Evolutionary conservation across 2,797 vertebrate genomes (phyloP).

Genomic region (Helarctos malayanus): DNA sequence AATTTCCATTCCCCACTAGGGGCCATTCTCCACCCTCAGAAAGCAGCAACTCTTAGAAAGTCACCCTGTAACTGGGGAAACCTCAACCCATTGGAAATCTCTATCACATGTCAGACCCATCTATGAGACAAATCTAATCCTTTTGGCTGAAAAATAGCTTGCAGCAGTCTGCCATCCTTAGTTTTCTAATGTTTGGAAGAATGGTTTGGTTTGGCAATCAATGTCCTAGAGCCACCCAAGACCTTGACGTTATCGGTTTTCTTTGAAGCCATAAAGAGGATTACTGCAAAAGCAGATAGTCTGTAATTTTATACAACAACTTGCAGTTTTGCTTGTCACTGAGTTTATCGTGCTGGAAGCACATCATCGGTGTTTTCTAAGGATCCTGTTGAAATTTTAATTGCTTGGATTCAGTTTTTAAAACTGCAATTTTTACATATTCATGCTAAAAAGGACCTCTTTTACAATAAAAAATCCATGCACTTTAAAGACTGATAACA

Average conservation of each 20-base stretch:
- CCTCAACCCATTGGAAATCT: conserved; percentile 88
- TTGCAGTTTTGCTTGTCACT: conserved; percentile 50
- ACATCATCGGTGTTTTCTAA: neutral
- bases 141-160: conserved; percentile 87
- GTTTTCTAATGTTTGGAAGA: conserved; percentile 88
- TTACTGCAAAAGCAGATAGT: conserved; percentile 61
- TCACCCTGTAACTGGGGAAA: conserved; percentile 84
- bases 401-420: neutral
- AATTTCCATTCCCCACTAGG: conserved; percentile 78
- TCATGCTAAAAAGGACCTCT: conserved; percentile 2
- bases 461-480: neutral
- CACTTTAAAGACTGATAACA: neutral
- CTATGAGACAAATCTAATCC: conserved; percentile 88
- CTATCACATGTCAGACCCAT: conserved; percentile 87
- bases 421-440: neutral
- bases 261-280: conserved; percentile 80
- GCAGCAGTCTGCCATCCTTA: conserved; percentile 78
- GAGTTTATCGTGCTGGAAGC: neutral
- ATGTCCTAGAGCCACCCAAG: conserved; percentile 83
- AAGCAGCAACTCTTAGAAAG: conserved; percentile 79
- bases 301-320: conserved; percentile 33
- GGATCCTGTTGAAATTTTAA: conserved; percentile 56
- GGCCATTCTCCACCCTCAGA: conserved; percentile 84
- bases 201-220: conserved; percentile 85
- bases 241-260: conserved; percentile 82